Evolutionary conservation across 2,888 invertebrate species (phyloP).

Genomic region (Drymonia ruficornis): DNA sequence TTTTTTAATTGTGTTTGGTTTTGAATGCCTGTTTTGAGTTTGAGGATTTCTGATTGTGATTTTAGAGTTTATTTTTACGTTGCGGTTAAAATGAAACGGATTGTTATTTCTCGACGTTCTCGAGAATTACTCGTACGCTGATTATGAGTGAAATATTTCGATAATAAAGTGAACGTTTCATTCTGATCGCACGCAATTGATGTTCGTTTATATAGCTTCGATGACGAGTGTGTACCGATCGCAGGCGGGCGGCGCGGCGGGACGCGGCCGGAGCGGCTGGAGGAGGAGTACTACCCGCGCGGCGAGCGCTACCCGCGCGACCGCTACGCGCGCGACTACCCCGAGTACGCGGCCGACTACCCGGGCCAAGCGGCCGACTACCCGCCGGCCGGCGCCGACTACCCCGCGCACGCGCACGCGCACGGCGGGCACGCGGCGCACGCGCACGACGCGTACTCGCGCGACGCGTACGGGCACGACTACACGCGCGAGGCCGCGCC

Average conservation of each 20-base stretch:
- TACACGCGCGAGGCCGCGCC: constrained; percentile 72
- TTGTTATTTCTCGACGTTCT: neutral
- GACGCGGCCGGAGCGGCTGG: constrained; percentile 81
- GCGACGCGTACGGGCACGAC: constrained; percentile 69
- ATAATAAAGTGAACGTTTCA: neutral
- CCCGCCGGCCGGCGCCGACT: constrained; percentile 69
- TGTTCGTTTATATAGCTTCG: neutral
- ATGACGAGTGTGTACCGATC: constrained; percentile 8
- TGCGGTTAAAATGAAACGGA: neutral
- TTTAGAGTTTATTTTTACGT: neutral
- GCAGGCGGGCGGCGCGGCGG: constrained; percentile 75
- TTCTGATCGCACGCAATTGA: neutral
- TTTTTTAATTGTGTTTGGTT: neutral
- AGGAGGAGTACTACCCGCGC: constrained; percentile 81
- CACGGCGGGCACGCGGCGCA: constrained; percentile 55
- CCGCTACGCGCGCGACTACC: constrained; percentile 54
- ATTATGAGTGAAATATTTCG: too few relatives aligned
- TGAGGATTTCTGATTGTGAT: neutral
- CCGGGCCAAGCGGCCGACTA: constrained; percentile 40
- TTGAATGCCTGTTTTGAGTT: constrained; percentile 2
- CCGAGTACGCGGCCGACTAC: constrained; percentile 47
- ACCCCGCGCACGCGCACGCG: constrained; percentile 54
- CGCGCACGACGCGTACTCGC: constrained; percentile 60
- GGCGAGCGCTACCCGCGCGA: constrained; percentile 59
- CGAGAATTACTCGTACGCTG: too few relatives aligned